Conservation (phyloP, 2,113 vertebrate species). For the Macrotus californicus region DNA sequence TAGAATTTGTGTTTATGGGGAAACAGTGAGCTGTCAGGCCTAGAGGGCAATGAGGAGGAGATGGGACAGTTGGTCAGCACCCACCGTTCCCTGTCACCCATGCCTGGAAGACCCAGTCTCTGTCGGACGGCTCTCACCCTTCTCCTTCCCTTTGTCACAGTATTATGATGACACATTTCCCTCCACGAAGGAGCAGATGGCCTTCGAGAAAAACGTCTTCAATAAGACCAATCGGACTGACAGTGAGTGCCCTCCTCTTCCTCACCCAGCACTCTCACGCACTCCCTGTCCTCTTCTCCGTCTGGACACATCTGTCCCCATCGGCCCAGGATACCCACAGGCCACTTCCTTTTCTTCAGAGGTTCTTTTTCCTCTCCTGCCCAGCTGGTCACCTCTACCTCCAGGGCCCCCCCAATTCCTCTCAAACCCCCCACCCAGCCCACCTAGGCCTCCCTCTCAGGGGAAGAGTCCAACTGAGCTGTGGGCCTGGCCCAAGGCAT, state of each 20-base stretch:
- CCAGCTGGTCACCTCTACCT: neutral
- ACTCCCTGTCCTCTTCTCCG: neutral
- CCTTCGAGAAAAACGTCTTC: constrained; percentile 96
- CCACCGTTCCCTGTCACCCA: neutral
- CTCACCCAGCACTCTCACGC: neutral
- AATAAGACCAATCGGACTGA: constrained; percentile 93
- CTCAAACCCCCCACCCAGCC: neutral
- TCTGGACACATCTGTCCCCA: constrained; percentile 5
- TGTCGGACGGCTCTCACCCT: neutral
- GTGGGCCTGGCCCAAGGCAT: neutral
- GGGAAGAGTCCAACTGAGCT: neutral
- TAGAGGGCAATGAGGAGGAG: neutral
- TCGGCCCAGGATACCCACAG: neutral
- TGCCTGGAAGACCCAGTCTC: neutral
- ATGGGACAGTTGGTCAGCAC: neutral
- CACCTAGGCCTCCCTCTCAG: neutral
- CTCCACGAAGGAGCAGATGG: constrained; percentile 91
- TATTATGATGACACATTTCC: constrained; percentile 95
- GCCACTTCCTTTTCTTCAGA: neutral
- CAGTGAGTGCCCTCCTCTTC: constrained; percentile 79
- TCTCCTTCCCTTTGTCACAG: constrained; percentile 73
- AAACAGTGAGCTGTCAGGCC: neutral
- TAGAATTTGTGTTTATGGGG: neutral
- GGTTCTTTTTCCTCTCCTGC: neutral
- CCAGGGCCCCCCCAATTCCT: neutral